Base-by-base conservation (phyloP, 2,888 invertebrate genomes). In the Mesorhabditis sp. region DNA sequence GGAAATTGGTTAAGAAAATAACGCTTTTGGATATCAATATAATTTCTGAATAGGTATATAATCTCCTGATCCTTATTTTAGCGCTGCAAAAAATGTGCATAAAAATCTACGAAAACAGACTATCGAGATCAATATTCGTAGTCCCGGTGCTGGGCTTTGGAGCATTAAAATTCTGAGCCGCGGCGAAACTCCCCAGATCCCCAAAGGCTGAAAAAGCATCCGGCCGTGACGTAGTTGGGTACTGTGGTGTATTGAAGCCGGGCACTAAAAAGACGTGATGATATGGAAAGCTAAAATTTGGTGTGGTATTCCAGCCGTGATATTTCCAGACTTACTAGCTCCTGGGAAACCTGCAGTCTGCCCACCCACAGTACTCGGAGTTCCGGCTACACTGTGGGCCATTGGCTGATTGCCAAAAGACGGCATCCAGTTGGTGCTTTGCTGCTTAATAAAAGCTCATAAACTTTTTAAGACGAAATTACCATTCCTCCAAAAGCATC, bases 401-500 rank as follows among this genome's bases (percentile, higher is more conserved):
- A 13, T 10, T 10, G 58, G 58, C n/a, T 50, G 58, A 50, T n/a
- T n/a, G 58, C 58, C 58, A 50, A 50, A 50, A 13, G 58, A 13
- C 58, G 58, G 58, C 10, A 50, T 13, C 58, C 58, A 50, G n/a
- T 50, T 50, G 10, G 10, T n/a, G n/a, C 58, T n/a, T 50, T 50
- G 58, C 7, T 28, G 28, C 28, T 28, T 28, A 28, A 28, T 28
- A 28, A 28, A 28, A 28, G 28, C 2, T 28, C 28, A 28, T 28
- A 28, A 28, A 28, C 1, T 28, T 28, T 28, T 1, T 28, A 28
- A 28, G 28, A 28, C 28, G 28, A 28, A 28, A 28, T 28, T 28
- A 50, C 58, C 58, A n/a, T n/a, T 50, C 58, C 58, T 50, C 58
- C 58, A 50, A 50, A 50, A 10, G n/a, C 58, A n/a, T n/a, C 58